Evolutionary conservation across 2,797 vertebrate species (phyloP), one percentile per base, ranked within the genome.

Genomic region (Sebastes hopkinsi): DNA sequence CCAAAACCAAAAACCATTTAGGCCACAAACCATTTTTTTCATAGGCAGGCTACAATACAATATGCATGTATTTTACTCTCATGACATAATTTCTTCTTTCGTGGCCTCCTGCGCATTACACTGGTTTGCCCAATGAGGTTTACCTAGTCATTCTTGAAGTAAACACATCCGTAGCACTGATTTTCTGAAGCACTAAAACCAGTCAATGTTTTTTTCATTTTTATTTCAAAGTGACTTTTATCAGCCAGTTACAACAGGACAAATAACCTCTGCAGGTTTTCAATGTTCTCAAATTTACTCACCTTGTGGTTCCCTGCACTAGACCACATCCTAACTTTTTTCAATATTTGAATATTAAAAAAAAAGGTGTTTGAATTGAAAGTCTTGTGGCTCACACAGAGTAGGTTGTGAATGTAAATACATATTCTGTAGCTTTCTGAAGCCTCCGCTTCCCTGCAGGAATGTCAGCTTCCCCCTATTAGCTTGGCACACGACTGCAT

Each of bases 401-500:
- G 65, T 38, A 69, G 75, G 38, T 60, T 18, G 7, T 82, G 46
- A 88, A 81, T 82, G 85, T 88, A 92, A 91, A 92, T 85, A 81
- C 73, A 68, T 90, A 90, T 86, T 85, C 87, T 87, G 78, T 46
- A 80, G 88, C 72, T 91, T 96, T 96, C 95, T 95, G 93, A 95
- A 93, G 93, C 93, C 90, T 85, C 93, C 80, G 83, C 92, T 88
- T 91, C 77, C 82, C 84, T 77, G 82, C 94, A 96, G 95, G 95
- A 96, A 96, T 8, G 92, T 96, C 95, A 96, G 93, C 95, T 95
- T 94, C 96, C 97, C 80, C 94, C 95, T 96, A 92, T 92, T 88
- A 82, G 93, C 90, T 95, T 96, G 94, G 96, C 96, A 96, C 94
- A 94, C 87, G 84, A 93, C 90, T 75, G 77, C 97, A 98, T 98